Conservation (phyloP, 2,888 invertebrate genomes). For the Psylliodes chrysocephalus region DNA sequence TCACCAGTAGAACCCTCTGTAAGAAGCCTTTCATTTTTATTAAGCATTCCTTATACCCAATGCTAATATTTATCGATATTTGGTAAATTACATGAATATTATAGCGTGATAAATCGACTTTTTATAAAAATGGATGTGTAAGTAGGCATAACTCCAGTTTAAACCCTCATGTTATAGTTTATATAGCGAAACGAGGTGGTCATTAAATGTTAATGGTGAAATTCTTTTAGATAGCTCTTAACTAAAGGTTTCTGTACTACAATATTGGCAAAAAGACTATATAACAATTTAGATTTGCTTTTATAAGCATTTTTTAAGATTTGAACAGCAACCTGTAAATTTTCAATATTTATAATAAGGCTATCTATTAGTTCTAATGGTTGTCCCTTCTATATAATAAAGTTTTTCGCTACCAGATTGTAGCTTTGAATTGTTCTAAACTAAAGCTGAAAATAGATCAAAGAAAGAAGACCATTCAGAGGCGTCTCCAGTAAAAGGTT, state of each 20-base stretch:
- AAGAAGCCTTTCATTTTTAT: no score
- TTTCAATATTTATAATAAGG: constrained; percentile 4
- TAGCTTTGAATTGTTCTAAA: neutral
- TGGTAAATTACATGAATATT: no score
- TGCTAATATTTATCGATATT: no score
- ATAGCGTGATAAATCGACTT: no score
- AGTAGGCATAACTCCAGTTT: no score
- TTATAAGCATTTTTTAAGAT: neutral
- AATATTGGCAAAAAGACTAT: neutral
- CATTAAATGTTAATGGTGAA: no score
- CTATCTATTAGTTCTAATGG: constrained; percentile 6
- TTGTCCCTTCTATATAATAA: neutral
- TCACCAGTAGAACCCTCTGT: no score
- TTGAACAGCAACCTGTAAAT: constrained; percentile 1
- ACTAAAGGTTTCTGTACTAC: constrained; percentile 1
- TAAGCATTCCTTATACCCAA: no score
- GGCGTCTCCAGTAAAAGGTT: neutral
- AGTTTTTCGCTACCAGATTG: constrained; percentile 5
- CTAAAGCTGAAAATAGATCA: constrained; percentile 3
- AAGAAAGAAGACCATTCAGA: constrained; percentile 1
- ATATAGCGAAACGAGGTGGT: no score
- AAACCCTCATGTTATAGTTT: no score
- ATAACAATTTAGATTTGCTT: neutral
- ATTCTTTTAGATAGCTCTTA: no score
- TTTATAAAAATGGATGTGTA: no score